Conservation (phyloP, 2,888 invertebrate genomes). For the Tiliacea aurago region DNA sequence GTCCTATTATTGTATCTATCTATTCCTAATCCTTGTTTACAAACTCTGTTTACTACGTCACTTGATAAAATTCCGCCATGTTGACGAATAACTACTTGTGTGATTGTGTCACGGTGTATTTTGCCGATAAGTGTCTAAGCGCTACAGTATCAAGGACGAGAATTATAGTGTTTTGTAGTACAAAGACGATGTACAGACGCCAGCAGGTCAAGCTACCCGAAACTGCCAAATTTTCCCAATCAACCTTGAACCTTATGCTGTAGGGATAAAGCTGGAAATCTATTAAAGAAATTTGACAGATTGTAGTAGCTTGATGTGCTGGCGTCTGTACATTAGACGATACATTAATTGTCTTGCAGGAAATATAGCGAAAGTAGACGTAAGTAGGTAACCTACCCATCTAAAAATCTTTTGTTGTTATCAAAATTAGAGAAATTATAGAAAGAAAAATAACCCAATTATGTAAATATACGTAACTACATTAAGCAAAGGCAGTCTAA, state of each 20-base stretch:
- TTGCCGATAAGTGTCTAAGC: no score
- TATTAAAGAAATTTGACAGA: no score
- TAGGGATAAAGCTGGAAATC: no score
- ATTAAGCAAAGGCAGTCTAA: not conserved
- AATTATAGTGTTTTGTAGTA: not conserved
- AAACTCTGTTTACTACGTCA: not conserved
- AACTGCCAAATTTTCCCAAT: no score
- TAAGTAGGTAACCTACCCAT: no score
- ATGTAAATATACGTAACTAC: not conserved
- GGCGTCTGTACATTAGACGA: no score
- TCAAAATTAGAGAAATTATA: not conserved
- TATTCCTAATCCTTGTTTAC: not conserved
- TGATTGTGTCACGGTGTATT: conserved; percentile 15
- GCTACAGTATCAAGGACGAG: conserved; percentile 6
- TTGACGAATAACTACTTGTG: conserved; percentile 46
- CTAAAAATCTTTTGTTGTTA: not conserved
- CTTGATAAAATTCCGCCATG: conserved; percentile 58
- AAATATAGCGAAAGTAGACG: no score
- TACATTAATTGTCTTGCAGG: no score
- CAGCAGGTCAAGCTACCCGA: no score
- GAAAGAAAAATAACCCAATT: not conserved
- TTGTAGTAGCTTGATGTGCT: no score
- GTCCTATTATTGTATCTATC: not conserved
- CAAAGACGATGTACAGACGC: no score
- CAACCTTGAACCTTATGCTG: no score